Evolutionary conservation across 2,888 invertebrate genomes (phyloP), one percentile per base, ranked within the genome.

Genomic region (Isotomurus palustris): DNA sequence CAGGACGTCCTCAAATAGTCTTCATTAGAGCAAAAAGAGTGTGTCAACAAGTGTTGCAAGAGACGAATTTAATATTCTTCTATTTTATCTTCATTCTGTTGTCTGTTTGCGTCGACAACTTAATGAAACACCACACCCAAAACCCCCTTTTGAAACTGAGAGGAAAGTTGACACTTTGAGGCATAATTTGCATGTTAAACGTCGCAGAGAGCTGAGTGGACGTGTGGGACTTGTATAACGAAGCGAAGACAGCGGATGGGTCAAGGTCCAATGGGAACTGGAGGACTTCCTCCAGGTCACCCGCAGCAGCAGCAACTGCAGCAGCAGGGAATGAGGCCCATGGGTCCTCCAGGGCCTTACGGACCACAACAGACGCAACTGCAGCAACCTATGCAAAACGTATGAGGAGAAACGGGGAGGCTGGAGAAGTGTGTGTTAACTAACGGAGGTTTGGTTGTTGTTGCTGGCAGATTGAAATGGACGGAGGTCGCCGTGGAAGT

Each of bases 141-240:
- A n/a, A n/a, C n/a, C n/a, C n/a, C n/a, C n/a, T n/a, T n/a, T n/a
- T n/a, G n/a, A n/a, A n/a, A n/a, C n/a, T n/a, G n/a, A n/a, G n/a
- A n/a, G n/a, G n/a, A n/a, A n/a, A n/a, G n/a, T n/a, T n/a, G n/a
- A n/a, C n/a, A n/a, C n/a, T n/a, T 22, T 29, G 28, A 38, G 2
- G 49, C 22, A 12, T 43, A 25, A 54, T 21, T 35, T 3, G 1
- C 2, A 40, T 28, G 29, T 35, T 14, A 25, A 14, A 47, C 40
- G 27, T 28, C 62, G 14, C 70, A 74, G 74, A 69, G 70, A 62
- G 68, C 72, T 14, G 73, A 73, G 56, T 74, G 73, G 73, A 71
- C 72, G 36, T 74, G 74, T 64, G 72, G 72, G 56, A 72, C 70
- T 66, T 74, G 74, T 58, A 71, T 73, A 59, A 73, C 73, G 59